Evolutionary conservation across 2,113 vertebrate genomes (phyloP).

Genomic region (Pomatorhinus ruficollis): DNA sequence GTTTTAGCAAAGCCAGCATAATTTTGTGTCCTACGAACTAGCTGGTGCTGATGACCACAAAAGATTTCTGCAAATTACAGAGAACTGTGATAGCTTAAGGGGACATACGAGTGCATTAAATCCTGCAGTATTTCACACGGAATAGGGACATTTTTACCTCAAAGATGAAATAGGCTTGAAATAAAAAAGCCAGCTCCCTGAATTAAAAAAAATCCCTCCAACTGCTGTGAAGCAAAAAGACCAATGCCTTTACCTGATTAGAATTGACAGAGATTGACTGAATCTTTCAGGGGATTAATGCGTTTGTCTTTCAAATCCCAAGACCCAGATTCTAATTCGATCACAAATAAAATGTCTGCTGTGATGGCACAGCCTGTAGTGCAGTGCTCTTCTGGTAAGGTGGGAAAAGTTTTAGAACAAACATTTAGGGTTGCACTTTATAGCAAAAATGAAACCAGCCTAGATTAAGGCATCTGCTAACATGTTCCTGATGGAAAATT

Average conservation of each 20-base stretch:
- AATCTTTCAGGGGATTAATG: constrained; percentile 63
- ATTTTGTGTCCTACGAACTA: not conserved
- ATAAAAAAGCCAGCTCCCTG: not conserved
- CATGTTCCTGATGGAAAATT: not conserved
- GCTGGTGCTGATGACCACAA: not conserved
- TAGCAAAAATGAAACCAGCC: not conserved
- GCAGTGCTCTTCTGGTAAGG: not conserved
- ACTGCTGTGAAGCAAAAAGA: constrained; percentile 41
- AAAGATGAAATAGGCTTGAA: constrained; percentile 1
- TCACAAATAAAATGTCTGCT: constrained; percentile 41
- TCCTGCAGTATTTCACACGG: not conserved
- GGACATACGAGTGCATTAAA: not conserved
- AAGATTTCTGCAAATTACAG: not conserved
- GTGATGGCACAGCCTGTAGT: not conserved
- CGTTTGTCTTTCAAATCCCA: constrained; percentile 59
- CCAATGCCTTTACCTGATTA: constrained; percentile 48
- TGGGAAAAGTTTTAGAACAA: not conserved
- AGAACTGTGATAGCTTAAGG: not conserved
- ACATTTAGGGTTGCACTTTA: not conserved
- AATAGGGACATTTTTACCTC: not conserved
- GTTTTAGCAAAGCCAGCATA: not conserved
- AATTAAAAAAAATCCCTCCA: not conserved
- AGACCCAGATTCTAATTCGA: constrained; percentile 64
- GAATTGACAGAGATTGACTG: constrained; percentile 53
- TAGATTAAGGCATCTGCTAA: not conserved